phyloP scores from a whole-genome alignment of 2,113 vertebrate genomes.

The Gyps fulvus region DNA sequence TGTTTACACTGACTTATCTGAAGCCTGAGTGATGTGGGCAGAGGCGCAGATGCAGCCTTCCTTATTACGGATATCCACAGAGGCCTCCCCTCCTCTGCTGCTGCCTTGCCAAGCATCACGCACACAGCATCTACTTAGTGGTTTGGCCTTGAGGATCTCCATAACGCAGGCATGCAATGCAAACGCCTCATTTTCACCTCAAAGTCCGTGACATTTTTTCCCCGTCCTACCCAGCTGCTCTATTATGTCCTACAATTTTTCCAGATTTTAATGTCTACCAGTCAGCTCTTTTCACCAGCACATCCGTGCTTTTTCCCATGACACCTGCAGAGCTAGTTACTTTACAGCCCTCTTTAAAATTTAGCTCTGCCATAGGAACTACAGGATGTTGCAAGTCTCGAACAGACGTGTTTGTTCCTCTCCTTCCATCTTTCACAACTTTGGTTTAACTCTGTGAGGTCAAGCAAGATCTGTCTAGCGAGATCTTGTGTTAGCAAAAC shows the following conservation, averaged over 20 bases:
- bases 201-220: fast-evolving
- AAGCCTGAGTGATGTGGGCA: background rate
- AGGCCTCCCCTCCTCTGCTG: background rate
- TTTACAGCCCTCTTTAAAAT: background rate
- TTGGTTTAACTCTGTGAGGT: background rate
- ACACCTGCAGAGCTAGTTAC: background rate
- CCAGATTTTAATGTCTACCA: background rate
- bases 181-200: background rate
- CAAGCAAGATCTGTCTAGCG: background rate
- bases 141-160: background rate
- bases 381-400: background rate
- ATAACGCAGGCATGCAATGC: background rate
- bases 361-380: background rate
- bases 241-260: background rate
- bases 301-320: background rate
- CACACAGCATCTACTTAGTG: background rate
- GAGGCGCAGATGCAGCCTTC: background rate
- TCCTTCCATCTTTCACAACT: background rate
- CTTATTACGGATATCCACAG: background rate
- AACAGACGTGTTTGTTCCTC: background rate
- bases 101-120: background rate
- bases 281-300: background rate
- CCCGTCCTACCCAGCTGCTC: background rate
- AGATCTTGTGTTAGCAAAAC: background rate
- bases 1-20: background rate